Base-by-base conservation (phyloP, 2,113 vertebrate genomes). In the Nansenia antarctica region DNA sequence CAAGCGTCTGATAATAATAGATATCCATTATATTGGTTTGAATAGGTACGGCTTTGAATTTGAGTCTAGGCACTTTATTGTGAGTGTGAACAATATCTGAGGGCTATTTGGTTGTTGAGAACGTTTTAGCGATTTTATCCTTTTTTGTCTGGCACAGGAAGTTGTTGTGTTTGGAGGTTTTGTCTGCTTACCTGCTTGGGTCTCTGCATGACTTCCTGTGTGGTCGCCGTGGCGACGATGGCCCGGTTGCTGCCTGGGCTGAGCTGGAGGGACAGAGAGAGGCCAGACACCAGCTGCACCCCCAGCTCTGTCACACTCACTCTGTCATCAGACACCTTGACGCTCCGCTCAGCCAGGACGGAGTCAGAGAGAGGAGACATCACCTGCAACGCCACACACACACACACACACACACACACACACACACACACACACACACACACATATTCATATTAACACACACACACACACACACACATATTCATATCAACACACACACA, bases 241-340 rank as follows among this genome's bases (percentile, higher is more conserved):
- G 94, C 95, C 55, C 91, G 90, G 86, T 91, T 96, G 87, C 95
- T 96, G 3, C 93, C 95, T 0, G 94, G 86, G 69, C 95, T 96
- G 86, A 94, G 94, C 82, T 97, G 96, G 67, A 98, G 83, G 58
- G 95, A 95, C 27, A 99, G 91, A 0, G 95, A 94, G 69, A 98
- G 89, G 0, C 95, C 96, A 0, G 95, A 93, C 26, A 99, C 94
- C 89, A 99, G 85, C 85, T 98, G 94, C 77, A 98, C 93, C 1
- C 95, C 94, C 2, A 98, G 90, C 88, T 96, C 94, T 0, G 94
- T 95, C 80, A 99, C 92, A 15, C 95, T 94, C 88, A 99, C 97
- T 89, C 96, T 98, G 78, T 99, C 96, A 0, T 97, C 96, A 78
- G 96, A 84, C 67, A 99, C 96, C 0, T 90, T 93, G 87, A 99